Percentiles rank a stretch among this genome's conserved stretches.
Conservation (phyloP, 2,888 invertebrate genomes). For the Nowickia ferox region DNA sequence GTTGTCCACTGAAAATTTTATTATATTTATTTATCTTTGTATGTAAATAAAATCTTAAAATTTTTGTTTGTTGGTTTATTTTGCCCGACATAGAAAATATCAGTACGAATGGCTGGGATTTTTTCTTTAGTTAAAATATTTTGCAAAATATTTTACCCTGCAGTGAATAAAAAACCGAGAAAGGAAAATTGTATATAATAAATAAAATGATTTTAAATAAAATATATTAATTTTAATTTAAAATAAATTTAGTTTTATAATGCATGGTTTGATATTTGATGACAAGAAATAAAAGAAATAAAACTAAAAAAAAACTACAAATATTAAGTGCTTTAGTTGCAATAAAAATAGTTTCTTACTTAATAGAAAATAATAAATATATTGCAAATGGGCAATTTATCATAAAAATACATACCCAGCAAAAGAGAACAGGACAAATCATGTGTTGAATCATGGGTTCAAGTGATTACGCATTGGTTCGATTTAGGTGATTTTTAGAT, state of each 20-base stretch:
- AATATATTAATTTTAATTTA: conserved; percentile 44
- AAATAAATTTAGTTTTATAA: conserved; percentile 57
- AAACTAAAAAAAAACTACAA: conserved; percentile 7
- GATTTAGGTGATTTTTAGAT: too few relatives aligned
- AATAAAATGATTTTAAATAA: conserved; percentile 53
- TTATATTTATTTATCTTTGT: conserved; percentile 58
- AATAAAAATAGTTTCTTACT: conserved; percentile 44
- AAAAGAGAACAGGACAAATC: too few relatives aligned
- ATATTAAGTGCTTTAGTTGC: conserved; percentile 40
- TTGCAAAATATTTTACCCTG: conserved; percentile 67
- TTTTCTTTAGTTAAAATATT: conserved; percentile 57
- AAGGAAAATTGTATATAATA: conserved; percentile 19
- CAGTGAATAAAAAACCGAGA: conserved; percentile 51
- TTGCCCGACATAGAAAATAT: conserved; percentile 50
- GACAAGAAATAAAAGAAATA: conserved; percentile 52
- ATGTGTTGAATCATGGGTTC: too few relatives aligned
- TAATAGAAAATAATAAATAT: conserved; percentile 38
- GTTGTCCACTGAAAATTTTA: too few relatives aligned
- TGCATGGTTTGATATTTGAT: conserved; percentile 57
- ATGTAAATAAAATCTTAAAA: conserved; percentile 38
- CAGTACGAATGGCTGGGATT: conserved; percentile 66
- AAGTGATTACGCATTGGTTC: too few relatives aligned
- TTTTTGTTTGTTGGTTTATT: conserved; percentile 41
- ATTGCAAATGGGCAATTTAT: conserved; percentile 32
- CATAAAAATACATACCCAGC: not conserved